These are phyloP conservation scores for Limnephilus lunatus DNA, from an alignment of 2,888 invertebrate species.

Conservation along the genomic window DNA sequence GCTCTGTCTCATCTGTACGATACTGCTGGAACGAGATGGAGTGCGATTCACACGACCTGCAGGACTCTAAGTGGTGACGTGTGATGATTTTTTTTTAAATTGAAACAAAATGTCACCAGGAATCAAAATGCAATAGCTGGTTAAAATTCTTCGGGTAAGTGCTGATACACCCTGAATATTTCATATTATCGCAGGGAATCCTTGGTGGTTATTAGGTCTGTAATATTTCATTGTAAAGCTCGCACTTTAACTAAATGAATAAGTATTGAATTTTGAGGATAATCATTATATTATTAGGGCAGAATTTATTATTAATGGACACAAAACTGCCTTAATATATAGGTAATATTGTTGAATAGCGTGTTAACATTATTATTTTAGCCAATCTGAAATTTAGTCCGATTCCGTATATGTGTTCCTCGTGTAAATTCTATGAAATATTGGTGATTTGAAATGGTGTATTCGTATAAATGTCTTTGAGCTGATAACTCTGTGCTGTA, in stretches of 20 bases:
- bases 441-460: neutral
- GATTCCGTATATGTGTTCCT: neutral
- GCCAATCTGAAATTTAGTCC: neutral
- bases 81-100: no score
- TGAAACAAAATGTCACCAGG: no score
- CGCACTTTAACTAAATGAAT: neutral
- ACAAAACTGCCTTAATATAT: neutral
- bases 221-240: neutral
- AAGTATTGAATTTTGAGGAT: neutral
- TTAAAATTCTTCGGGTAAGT: no score
- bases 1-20: no score
- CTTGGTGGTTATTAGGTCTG: neutral
- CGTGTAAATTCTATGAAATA: neutral
- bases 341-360: neutral
- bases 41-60: no score
- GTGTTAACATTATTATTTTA: neutral
- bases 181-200: neutral
- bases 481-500: no score
- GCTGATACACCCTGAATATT: neutral
- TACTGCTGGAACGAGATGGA: no score
- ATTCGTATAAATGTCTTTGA: no score
- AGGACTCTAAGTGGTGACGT: no score
- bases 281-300: neutral
- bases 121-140: no score
- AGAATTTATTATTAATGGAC: neutral